Conservation (phyloP, 2,797 vertebrate genomes). For the Platalea minor region DNA sequence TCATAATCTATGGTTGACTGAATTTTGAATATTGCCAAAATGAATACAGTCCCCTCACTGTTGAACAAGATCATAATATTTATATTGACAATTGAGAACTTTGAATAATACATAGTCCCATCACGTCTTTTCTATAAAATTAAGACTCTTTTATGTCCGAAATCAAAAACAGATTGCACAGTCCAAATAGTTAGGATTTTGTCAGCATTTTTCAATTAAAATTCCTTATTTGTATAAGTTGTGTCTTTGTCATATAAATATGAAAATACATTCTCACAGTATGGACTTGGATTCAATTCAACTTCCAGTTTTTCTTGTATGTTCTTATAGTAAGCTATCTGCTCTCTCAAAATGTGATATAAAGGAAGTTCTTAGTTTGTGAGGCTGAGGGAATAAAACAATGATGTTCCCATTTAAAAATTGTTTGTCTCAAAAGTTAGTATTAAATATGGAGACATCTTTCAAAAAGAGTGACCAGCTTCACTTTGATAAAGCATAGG, state of each 20-base stretch:
- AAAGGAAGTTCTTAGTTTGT: neutral
- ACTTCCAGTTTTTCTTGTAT: neutral
- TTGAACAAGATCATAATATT: slow-evolving; percentile 57
- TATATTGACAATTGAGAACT: slow-evolving; percentile 38
- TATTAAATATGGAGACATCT: neutral
- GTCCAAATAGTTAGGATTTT: slow-evolving; percentile 4
- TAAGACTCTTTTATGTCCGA: slow-evolving; percentile 7
- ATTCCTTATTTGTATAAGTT: slow-evolving; percentile 20
- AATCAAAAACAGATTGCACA: slow-evolving; percentile 37
- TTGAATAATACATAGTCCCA: slow-evolving; percentile 15
- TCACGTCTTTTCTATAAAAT: slow-evolving; percentile 4
- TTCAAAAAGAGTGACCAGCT: neutral
- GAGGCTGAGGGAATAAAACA: neutral
- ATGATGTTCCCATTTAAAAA: neutral
- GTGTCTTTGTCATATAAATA: neutral
- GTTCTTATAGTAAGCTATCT: neutral
- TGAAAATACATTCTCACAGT: slow-evolving; percentile 25
- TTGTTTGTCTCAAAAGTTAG: neutral
- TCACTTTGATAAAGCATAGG: neutral
- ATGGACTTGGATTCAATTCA: neutral
- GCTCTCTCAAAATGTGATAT: neutral
- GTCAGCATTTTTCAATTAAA: slow-evolving; percentile 49
- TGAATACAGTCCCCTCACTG: slow-evolving; percentile 39
- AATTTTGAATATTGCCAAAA: slow-evolving; percentile 58
- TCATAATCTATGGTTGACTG: slow-evolving; percentile 55